Evolutionary conservation across 2,113 vertebrate species (phyloP).

Genomic region (Gobiocypris rarus): DNA sequence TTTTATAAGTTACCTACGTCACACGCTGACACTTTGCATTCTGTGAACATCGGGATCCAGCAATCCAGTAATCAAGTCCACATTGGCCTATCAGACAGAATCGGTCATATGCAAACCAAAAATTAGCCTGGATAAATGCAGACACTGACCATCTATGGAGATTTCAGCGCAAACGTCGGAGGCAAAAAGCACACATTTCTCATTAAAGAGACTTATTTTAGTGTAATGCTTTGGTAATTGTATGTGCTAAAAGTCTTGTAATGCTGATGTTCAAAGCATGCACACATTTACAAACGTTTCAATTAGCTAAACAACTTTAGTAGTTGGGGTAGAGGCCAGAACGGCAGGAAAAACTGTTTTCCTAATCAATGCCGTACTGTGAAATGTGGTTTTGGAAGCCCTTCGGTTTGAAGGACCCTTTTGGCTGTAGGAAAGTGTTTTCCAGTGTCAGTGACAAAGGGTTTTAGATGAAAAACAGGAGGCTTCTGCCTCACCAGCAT

Average conservation of each 20-base stretch:
- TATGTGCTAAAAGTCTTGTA: not conserved
- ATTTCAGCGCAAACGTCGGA: not conserved
- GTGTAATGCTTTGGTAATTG: not conserved
- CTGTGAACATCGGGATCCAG: constrained; percentile 18
- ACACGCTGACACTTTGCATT: constrained; percentile 20
- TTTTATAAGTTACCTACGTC: not conserved
- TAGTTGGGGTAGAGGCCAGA: not conserved
- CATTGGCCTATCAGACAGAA: constrained; percentile 9
- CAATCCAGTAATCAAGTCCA: constrained; percentile 40
- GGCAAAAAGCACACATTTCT: not conserved
- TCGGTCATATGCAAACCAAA: constrained; percentile 22
- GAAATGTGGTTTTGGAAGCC: constrained; percentile 18
- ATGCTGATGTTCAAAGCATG: not conserved
- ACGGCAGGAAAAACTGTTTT: not conserved
- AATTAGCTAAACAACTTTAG: not conserved
- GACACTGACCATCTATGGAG: not conserved
- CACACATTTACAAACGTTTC: not conserved
- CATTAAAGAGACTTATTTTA: not conserved
- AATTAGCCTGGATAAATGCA: constrained; percentile 14
- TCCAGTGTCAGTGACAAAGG: constrained; percentile 17
- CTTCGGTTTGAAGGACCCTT: constrained; percentile 8
- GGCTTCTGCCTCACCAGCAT: not conserved
- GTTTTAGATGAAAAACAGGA: constrained; percentile 1
- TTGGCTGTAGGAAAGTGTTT: constrained; percentile 1
- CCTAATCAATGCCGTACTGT: not conserved